A percentile compares a stretch with the other conserved stretches of the same genome.
Conservation (phyloP, 2,888 invertebrate genomes). For the Hirtodrosophila cameraria region DNA sequence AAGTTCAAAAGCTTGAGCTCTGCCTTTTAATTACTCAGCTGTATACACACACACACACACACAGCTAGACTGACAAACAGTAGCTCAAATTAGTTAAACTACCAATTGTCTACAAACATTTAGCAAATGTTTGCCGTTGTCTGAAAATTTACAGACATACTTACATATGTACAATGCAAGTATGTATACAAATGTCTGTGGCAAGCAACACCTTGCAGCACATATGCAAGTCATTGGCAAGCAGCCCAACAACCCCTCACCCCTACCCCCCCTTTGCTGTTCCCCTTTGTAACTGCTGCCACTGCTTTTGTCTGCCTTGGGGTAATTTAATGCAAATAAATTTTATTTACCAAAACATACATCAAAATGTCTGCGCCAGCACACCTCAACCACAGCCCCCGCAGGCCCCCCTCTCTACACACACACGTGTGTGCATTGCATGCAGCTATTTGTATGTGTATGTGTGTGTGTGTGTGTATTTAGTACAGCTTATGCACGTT, state of each 20-base stretch:
- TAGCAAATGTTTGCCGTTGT: slow-evolving; percentile 71
- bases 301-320: slow-evolving; percentile 56
- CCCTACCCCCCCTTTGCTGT: slow-evolving; percentile 12
- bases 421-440: slow-evolving; percentile 6
- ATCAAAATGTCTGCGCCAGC: slow-evolving; percentile 78
- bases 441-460: slow-evolving; percentile 22
- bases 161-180: no score
- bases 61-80: slow-evolving; percentile 9
- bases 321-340: slow-evolving; percentile 82
- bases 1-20: slow-evolving; percentile 38
- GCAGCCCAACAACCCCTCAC: background rate
- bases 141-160: slow-evolving; percentile 20
- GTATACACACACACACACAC: slow-evolving; percentile 30
- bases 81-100: slow-evolving; percentile 74
- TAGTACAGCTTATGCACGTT: slow-evolving; percentile 66
- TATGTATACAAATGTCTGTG: slow-evolving; percentile 23
- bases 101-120: slow-evolving; percentile 79
- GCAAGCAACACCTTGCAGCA: slow-evolving; percentile 55
- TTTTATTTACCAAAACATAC: slow-evolving; percentile 80
- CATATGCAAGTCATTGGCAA: slow-evolving; percentile 55
- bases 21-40: slow-evolving; percentile 69
- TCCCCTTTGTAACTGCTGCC: slow-evolving; percentile 16
- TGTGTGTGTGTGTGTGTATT: slow-evolving; percentile 43
- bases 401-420: background rate
- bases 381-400: slow-evolving; percentile 42